Evolutionary conservation across 2,113 vertebrate species (phyloP), one percentile per base, ranked within the genome.

Genomic region (Epinephelus fuscoguttatus): DNA sequence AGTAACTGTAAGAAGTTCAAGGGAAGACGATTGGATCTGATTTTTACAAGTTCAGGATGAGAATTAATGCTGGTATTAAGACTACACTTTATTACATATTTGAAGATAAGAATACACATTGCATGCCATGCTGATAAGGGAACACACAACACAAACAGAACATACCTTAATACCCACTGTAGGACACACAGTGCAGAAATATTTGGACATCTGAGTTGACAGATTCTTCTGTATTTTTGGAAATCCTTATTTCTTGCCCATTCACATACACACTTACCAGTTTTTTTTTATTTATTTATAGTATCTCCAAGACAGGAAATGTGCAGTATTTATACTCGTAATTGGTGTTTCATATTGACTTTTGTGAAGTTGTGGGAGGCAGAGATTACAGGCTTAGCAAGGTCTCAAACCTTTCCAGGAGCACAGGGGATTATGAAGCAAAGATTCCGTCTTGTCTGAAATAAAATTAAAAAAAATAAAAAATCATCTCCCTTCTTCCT

Each of bases 351-450:
- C 78, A 90, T 84, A 89, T 89, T 84, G 89, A 93, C 88, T 89
- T 91, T 84, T 88, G 55, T 82, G 47, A 85, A 92, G 88, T 90
- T 91, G 90, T 92, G 90, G 88, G 89, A 92, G 88, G 85, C 85
- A 87, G 90, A 94, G 91, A 93, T 93, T 92, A 94, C 82, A 92
- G 88, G 90, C 85, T 92, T 89, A 92, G 86, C 75, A 66, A 88
- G 88, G 86, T 89, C 88, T 87, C 89, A 88, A 92, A 91, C 90
- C 86, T 93, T 89, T 89, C 84, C 88, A 85, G 85, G 61, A 89
- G 79, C 74, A 78, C 50, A 84, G 81, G 78, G 84, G 92, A 92
- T 93, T 93, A 92, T 70, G 60, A 79, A 78, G 86, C 74, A 85
- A 85, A 89, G 87, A 90, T 84, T 84, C 70, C 4, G 74, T 81